Conservation (phyloP, 1,140 invertebrate genomes). For the Drosophila arawakana region DNA sequence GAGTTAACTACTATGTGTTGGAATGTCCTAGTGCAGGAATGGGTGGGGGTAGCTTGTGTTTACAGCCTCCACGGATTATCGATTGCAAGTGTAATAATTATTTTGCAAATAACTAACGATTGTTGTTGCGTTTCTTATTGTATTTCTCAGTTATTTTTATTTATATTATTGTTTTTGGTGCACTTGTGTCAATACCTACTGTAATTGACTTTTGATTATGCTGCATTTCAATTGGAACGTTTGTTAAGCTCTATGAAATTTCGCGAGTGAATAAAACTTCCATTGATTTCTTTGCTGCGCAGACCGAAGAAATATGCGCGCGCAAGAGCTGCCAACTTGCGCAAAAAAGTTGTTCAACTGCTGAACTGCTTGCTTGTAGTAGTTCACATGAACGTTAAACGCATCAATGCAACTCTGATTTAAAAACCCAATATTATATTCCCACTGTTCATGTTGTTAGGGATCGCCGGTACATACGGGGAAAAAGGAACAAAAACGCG, state of each 20-base stretch:
- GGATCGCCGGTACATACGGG: too few species aligned
- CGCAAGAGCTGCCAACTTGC: constrained; percentile 16
- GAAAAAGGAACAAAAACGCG: too few species aligned
- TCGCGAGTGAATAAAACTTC: constrained; percentile 2
- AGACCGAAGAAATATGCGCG: constrained; percentile 28
- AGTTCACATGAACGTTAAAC: not conserved
- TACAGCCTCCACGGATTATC: constrained; percentile 44
- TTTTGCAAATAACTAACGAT: not conserved
- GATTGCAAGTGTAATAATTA: constrained; percentile 21
- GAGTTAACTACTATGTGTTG: constrained; percentile 18
- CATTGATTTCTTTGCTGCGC: constrained; percentile 51
- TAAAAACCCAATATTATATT: too few species aligned
- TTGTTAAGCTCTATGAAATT: constrained; percentile 1
- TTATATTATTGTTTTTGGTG: not conserved
- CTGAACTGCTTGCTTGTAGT: not conserved
- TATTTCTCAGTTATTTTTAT: not conserved
- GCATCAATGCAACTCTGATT: too few species aligned
- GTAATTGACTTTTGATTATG: constrained; percentile 32
- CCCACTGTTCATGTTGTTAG: too few species aligned
- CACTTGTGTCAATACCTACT: not conserved
- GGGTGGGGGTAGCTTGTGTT: constrained; percentile 24
- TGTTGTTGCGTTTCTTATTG: constrained; percentile 4
- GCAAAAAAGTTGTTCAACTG: not conserved
- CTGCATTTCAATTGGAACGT: constrained; percentile 30
- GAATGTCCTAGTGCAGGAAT: constrained; percentile 8